Conservation (phyloP, 2,113 vertebrate species). For the Peromyscus leucopus region DNA sequence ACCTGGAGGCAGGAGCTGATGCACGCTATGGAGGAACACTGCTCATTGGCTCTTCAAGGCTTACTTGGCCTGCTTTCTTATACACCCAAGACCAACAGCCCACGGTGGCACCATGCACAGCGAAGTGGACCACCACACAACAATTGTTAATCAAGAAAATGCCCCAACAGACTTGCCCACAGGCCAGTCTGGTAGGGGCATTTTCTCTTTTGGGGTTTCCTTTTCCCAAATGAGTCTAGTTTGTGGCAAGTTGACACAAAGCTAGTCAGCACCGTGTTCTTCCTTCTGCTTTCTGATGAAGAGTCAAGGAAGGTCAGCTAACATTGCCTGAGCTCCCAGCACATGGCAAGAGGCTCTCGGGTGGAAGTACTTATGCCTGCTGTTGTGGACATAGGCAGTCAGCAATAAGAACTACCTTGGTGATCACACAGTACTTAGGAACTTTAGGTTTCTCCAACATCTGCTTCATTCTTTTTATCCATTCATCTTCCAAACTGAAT, state of each 20-base stretch:
- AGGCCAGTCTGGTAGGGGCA: not conserved
- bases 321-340: not conserved
- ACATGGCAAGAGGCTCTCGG: not conserved
- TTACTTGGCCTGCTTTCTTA: not conserved
- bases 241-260: not conserved
- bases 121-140: not conserved
- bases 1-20: not conserved
- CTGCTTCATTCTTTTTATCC: not conserved
- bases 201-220: not conserved
- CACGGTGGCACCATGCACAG: not conserved
- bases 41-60: not conserved
- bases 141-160: not conserved
- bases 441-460: not conserved
- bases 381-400: not conserved
- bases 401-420: slow-evolving; percentile 20
- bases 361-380: not conserved
- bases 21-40: not conserved
- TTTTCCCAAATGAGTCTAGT: not conserved
- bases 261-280: not conserved
- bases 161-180: not conserved
- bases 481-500: slow-evolving; percentile 34
- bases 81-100: not conserved
- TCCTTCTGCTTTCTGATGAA: not conserved
- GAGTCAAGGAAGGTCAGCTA: not conserved
- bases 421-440: not conserved